Evolutionary conservation across 2,888 invertebrate species (phyloP), one percentile per base, ranked within the genome.

Genomic region (Odontocolon sp.): DNA sequence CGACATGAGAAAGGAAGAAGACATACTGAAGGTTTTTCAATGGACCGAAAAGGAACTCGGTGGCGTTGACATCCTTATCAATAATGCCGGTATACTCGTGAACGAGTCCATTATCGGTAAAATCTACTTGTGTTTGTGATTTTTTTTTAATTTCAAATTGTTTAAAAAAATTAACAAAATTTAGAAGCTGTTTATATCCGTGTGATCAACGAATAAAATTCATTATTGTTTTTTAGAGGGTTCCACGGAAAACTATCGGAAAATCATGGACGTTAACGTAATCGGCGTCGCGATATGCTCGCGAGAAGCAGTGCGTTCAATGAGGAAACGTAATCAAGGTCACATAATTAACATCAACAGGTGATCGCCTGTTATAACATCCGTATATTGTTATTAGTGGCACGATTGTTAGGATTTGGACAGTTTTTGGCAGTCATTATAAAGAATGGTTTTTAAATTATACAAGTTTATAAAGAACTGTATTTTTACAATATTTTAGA

Each of bases 261-360:
- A 81, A 6, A 87, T 92, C 80, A 61, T 92, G 72, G 91, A 92
- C 11, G 89, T 92, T 5, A 94, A 94, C 87, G 92, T 94, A 0
- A 85, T 94, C 31, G 93, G 92, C 0, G 87, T 92, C 0, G 91
- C 92, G 28, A 90, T 93, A 11, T 92, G 93, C 78, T 89, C 92
- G 1, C 91, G 93, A 42, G 93, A 94, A 85, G 91, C 93, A 0
- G 83, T 92, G 0, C 91, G 91, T 68, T 89, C 91, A 0, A 93
- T 94, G 93, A 90, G 90, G 31, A 90, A 91, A 28, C 88, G 91
- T 36, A 88, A 90, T 0, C 91, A 91, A 45, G 94, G 93, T 0
- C 94, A 94, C 79, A 92, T 94, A 76, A 91, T 94, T 61, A 91
- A 93, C 63, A 91, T 94, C 66, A 93, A 93, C 87, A 94, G 94